Conservation (phyloP, 2,888 invertebrate species). For the Entomobrya proxima region DNA sequence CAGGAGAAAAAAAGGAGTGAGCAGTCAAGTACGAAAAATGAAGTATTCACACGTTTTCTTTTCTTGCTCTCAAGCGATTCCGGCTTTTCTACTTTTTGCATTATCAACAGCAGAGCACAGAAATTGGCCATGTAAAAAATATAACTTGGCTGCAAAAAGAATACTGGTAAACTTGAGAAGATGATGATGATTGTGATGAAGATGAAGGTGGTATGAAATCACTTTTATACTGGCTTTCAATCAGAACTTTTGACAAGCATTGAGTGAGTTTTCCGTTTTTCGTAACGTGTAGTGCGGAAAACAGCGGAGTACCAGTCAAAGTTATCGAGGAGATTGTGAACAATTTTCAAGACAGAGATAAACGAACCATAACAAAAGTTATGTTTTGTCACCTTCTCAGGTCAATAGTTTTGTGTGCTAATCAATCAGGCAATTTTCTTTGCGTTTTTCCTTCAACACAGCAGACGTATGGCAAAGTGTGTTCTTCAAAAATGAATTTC, state of each 20-base stretch:
- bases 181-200: not conserved
- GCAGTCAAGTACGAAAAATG: constrained; percentile 49
- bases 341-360: no score
- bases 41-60: constrained; percentile 58
- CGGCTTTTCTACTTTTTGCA: constrained; percentile 38
- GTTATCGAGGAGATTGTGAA: no score
- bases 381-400: not conserved
- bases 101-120: not conserved
- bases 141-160: not conserved
- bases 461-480: not conserved
- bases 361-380: no score
- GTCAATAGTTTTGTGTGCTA: constrained; percentile 10
- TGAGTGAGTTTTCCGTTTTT: not conserved
- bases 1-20: constrained; percentile 28
- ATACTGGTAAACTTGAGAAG: not conserved
- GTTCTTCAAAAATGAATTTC: not conserved
- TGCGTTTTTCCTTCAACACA: not conserved
- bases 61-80: constrained; percentile 49
- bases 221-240: constrained; percentile 11
- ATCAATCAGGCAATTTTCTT: not conserved
- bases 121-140: not conserved
- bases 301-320: not conserved
- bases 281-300: not conserved
- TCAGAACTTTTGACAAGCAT: constrained; percentile 15
- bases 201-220: not conserved